Evolutionary conservation across 2,888 invertebrate species (phyloP).

Genomic region (Amphiduros pacificus): DNA sequence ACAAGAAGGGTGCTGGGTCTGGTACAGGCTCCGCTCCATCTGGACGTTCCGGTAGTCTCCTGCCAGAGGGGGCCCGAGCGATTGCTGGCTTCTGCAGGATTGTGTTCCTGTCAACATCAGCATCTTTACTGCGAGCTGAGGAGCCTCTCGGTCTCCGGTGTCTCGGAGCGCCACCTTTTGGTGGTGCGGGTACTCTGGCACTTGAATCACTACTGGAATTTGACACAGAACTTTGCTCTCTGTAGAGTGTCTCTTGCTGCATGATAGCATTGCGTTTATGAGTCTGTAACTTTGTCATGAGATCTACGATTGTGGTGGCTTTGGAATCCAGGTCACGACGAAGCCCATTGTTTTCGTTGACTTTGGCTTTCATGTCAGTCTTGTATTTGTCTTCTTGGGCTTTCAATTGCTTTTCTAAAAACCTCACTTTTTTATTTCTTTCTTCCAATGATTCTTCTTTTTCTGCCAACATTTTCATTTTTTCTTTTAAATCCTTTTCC

Average conservation of each 20-base stretch:
- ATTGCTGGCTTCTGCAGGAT: neutral
- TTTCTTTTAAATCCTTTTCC: constrained; percentile 23
- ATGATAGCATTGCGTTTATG: too few relatives aligned
- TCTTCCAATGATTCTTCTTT: constrained; percentile 34
- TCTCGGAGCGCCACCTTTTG: neutral
- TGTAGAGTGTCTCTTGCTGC: neutral
- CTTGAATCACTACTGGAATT: neutral
- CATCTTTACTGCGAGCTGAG: too few relatives aligned
- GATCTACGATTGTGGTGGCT: constrained; percentile 18
- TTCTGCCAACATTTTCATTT: constrained; percentile 18
- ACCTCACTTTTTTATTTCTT: constrained; percentile 38
- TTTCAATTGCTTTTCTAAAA: constrained; percentile 39
- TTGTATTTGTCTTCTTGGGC: constrained; percentile 43
- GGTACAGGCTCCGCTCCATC: neutral
- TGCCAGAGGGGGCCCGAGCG: constrained; percentile 1
- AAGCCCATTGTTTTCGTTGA: constrained; percentile 37
- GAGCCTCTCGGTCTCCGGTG: neutral
- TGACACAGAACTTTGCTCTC: neutral
- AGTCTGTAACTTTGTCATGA: neutral
- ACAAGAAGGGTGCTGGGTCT: constrained; percentile 10
- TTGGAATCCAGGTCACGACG: constrained; percentile 48
- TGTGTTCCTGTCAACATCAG: too few relatives aligned
- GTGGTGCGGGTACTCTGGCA: neutral
- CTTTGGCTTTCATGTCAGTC: constrained; percentile 39
- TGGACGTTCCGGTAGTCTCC: neutral